A percentile compares a stretch with the other conserved stretches of the same genome.
These are phyloP conservation scores for Stomatorhinus walkeri DNA, from an alignment of 2,797 vertebrate genomes.

Conservation along the genomic window DNA sequence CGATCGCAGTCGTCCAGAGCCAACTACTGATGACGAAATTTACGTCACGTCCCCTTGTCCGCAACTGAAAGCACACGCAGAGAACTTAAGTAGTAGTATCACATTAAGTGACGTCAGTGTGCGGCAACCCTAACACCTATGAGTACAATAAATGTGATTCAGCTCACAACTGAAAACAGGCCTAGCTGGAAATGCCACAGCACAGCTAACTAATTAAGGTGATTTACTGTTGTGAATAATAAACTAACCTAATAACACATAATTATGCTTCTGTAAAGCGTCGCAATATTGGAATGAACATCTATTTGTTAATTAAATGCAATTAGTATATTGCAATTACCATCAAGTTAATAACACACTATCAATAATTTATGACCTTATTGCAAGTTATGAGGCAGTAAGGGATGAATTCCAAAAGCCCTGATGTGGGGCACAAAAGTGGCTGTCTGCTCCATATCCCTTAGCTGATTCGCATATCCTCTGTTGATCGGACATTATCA, in stretches of 20 bases:
- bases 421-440: constrained; percentile 38
- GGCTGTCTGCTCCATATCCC: constrained; percentile 12
- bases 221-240: constrained; percentile 50
- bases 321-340: constrained; percentile 55
- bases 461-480: constrained; percentile 13
- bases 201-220: constrained; percentile 41
- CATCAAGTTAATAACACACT: constrained; percentile 46
- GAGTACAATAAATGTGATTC: neutral
- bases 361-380: constrained; percentile 55
- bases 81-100: neutral
- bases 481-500: neutral
- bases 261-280: constrained; percentile 55
- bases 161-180: neutral
- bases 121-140: neutral
- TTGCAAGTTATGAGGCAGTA: neutral
- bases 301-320: constrained; percentile 57
- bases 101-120: neutral
- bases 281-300: constrained; percentile 50
- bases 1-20: neutral
- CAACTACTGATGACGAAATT: neutral
- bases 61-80: neutral
- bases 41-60: neutral
- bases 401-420: constrained; percentile 43
- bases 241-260: constrained; percentile 51
- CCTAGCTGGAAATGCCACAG: neutral